Base-by-base conservation (phyloP, 1,140 invertebrate genomes). In the Tribolium castaneum region DNA sequence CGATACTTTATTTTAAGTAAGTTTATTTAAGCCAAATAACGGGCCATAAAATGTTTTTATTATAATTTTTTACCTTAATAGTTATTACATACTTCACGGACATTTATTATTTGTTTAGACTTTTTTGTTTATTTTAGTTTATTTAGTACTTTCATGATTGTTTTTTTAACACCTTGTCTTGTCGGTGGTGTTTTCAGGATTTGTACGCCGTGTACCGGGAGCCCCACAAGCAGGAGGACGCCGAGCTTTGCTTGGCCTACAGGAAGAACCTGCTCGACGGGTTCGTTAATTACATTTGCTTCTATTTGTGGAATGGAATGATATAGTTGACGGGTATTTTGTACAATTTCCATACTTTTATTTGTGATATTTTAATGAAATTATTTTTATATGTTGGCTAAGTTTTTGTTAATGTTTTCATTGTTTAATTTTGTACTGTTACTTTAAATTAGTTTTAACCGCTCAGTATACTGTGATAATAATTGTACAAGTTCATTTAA, bases 271-370 rank as follows among this genome's bases (percentile, higher is more conserved):
- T 87, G 9, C 70, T 85, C 14, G 82, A 87, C 73, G 86, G 84
- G 71, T 87, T 87, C 81, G 84, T 87, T 12, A 86, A 86, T 75
- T 87, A 82, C 76, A 83, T 87, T 49, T 84, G 83, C 81, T 86
- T 84, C 78, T 85, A 86, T 80, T 71, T 87, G 16, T 87, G 86
- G 86, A 83, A 81, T 25, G 82, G 83, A 78, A 86, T 86, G 83
- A 83, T 86, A 77, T 84, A 76, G 19, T 70, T 6, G 59, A 66
- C 59, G 34, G 22, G 10, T 12, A 54, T 54, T 16, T 54, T 54
- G 7, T 14, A 54, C 19, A 59, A 25, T 74, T 78, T 75, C 49
- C 51, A 62, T 9, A 19, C 1, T 22, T 30, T 49, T 13, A 71
- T 71, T 50, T 70, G 50, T 70, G 56, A 62, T 62, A 30, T 51